phyloP scores from a whole-genome alignment of 2,888 invertebrate genomes.

The Drosophila tanythrix region DNA sequence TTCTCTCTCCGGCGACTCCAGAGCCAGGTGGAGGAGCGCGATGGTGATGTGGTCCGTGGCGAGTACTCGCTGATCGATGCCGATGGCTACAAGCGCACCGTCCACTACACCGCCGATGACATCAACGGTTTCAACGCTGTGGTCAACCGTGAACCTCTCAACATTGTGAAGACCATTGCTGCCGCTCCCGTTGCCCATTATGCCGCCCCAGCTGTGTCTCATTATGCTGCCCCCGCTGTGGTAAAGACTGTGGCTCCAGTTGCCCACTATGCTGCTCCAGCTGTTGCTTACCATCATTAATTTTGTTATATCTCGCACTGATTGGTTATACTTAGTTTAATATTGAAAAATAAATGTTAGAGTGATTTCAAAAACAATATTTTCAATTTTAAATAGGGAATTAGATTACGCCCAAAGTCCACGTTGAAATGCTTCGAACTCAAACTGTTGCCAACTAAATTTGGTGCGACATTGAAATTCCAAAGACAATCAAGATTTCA shows the following conservation, averaged over 20 bases:
- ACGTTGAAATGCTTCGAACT: constrained; percentile 27
- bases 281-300: constrained; percentile 55
- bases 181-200: constrained; percentile 37
- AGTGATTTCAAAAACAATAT: constrained; percentile 11
- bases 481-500: constrained; percentile 58
- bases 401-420: constrained; percentile 52
- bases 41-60: constrained; percentile 84
- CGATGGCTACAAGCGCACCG: constrained; percentile 83
- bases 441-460: constrained; percentile 55
- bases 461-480: constrained; percentile 75
- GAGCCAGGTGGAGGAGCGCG: constrained; percentile 83
- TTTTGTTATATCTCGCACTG: constrained; percentile 5
- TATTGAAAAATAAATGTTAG: constrained; percentile 41
- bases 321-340: constrained; percentile 42
- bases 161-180: constrained; percentile 46
- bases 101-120: constrained; percentile 82
- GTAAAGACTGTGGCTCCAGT: constrained; percentile 40
- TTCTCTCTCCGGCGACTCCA: constrained; percentile 82
- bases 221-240: constrained; percentile 38
- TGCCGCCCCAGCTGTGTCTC: constrained; percentile 51
- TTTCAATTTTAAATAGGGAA: constrained; percentile 15
- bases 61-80: constrained; percentile 83
- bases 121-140: constrained; percentile 83
- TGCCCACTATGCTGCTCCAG: constrained; percentile 41
- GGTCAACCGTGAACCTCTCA: constrained; percentile 77